Evolutionary conservation across 2,888 invertebrate genomes (phyloP), one percentile per base, ranked within the genome.

Genomic region (Periphyllus acericola): DNA sequence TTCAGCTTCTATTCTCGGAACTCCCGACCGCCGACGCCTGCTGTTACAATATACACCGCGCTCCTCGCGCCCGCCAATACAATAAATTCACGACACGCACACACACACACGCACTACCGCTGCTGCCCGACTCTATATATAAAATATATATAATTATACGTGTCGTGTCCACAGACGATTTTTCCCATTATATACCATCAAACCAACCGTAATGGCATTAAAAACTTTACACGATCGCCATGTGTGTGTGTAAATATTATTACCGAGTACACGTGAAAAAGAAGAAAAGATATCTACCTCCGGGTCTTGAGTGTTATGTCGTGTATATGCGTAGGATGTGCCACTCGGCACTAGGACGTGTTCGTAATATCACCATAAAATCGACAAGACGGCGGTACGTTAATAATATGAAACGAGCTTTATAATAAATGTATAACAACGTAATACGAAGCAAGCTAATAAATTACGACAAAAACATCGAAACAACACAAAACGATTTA

Each of bases 1-100:
- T 86, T 86, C 86, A 80, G 86, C 86, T 80, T 86, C 86, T 86
- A 79, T 86, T 86, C 86, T 86, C 79, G 79, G 86, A 86, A 86
- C 86, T 79, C 71, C 55, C 86, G 86, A 86, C 86, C 71, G 85
- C 75, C 74, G 76, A 68, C 71, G 79, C 68, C 78, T 72, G 78
- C 78, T 85, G 85, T 84, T 83, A 74, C 74, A 83, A 74, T 76
- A 52, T 76, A 76, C 80, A 60, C 80, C 80, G 80, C 80, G 78
- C 29, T 14, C 78, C 52, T 9, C 78, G n/a, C 52, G 14, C 36
- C 36, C 32, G 32, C 9, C 32, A 1, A 11, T 14, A 46, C 14
- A 46, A n/a, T n/a, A n/a, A n/a, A 46, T 17, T 60, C 60, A 25
- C 25, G 9, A 60, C 3, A 60, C 25, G 9, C 60, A 60, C 74